Conservation (phyloP, 1,140 invertebrate species). For the Coenobita brevimanus region DNA sequence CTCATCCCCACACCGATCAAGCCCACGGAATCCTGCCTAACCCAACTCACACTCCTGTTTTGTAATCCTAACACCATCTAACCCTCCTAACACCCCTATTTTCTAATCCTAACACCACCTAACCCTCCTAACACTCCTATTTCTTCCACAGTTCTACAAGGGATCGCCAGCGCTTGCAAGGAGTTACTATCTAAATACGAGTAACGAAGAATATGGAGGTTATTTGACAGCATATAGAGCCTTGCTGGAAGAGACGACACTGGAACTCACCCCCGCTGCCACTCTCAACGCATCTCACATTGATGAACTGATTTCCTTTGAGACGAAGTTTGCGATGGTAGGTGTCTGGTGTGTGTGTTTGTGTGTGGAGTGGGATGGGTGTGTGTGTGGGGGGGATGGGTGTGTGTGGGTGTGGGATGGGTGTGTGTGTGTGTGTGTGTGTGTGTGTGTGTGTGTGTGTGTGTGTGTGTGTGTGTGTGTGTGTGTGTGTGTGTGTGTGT, state of each 20-base stretch:
- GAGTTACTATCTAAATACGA: constrained; percentile 72
- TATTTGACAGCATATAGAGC: constrained; percentile 73
- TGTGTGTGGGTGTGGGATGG: too few relatives aligned
- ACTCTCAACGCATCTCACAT: constrained; percentile 72
- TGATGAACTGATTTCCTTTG: constrained; percentile 77
- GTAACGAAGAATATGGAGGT: constrained; percentile 71
- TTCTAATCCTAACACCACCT: background rate
- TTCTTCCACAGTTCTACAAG: constrained; percentile 72
- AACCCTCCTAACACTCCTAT: constrained; percentile 25
- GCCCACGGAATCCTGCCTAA: too few relatives aligned
- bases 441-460: too few relatives aligned
- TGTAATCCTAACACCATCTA: too few relatives aligned
- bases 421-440: too few relatives aligned
- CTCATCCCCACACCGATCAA: too few relatives aligned
- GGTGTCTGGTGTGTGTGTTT: constrained; percentile 37
- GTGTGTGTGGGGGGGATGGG: too few relatives aligned
- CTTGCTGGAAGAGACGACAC: constrained; percentile 73
- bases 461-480: too few relatives aligned
- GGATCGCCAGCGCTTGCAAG: constrained; percentile 73
- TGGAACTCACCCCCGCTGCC: constrained; percentile 74
- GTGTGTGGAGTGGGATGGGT: too few relatives aligned
- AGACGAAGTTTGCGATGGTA: constrained; percentile 78
- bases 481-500: too few relatives aligned
- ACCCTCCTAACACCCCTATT: too few relatives aligned
- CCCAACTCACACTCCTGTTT: constrained; percentile 3